Base-by-base conservation (phyloP, 1,140 invertebrate species). In the Hesperophylax magnus region DNA sequence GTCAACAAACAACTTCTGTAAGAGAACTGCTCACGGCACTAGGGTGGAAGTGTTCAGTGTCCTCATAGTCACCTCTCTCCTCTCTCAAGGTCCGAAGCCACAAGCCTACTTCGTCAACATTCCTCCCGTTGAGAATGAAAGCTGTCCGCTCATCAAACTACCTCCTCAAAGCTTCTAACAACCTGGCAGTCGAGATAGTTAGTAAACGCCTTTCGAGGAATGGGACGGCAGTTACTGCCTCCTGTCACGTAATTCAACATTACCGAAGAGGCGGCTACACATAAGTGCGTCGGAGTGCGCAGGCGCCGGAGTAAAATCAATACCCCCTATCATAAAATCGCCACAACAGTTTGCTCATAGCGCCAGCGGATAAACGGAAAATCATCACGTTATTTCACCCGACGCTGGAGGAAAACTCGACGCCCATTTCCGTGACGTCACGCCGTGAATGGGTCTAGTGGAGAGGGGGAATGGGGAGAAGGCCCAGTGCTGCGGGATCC, bases 401-500 rank as follows among this genome's bases (percentile, higher is more conserved):
- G 17, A 61, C 67, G 78, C 65, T 63, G 67, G 78, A 58, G 34
- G 54, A 60, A 79, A 58, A 79, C 8, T 22, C 77, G 61, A 54
- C 22, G 53, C 20, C n/a, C 15, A 14, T 22, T 47, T n/a, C 63
- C 31, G 78, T 79, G 78, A 79, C 78, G 78, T 79, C 78, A 79
- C 78, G 65, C 63, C 31, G 77, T 79, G 78, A 79, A 79, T 79
- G 78, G 39, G 78, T 20, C 20, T 22, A 5, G 83, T 77, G 80
- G 52, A 60, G 24, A 65, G 77, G 14, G 60, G 52, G 39, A 61
- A 65, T 85, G 87, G 88, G 86, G 31, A 72, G 78, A n/a, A 34
- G 47, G 47, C 88, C 91, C 91, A 91, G 78, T 80, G 71, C 69
- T 34, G 52, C 65, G 58, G 72, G 69, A 65, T 31, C 27, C 78